Base-by-base conservation (phyloP, 2,888 invertebrate genomes). In the Agrochola macilenta region DNA sequence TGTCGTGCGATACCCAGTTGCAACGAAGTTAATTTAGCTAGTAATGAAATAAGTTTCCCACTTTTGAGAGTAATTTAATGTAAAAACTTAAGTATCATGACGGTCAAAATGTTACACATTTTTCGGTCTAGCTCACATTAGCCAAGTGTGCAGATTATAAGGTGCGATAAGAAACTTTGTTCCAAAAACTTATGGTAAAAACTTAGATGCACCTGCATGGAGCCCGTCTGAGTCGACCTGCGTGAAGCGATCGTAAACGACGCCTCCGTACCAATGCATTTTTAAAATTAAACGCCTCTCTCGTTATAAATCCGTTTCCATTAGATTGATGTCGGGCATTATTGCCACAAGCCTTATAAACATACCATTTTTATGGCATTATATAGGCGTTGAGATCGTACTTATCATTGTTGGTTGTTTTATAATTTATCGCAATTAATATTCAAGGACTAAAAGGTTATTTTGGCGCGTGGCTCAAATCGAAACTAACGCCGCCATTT, bases 241-340 rank as follows among this genome's bases (percentile, higher is more conserved):
- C 74, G 78, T 66, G 78, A 76, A 87, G 49, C 76, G 81, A 76
- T 84, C 75, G 82, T 64, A 87, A 87, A 83, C 82, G 85, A 84
- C 70, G 83, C 80, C 84, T 89, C 76, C 68, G 72, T 58, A 76
- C 78, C 82, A 78, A 87, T 88, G 88, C 88, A 89, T 89, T 89
- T 88, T 89, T 87, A 81, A 87, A 87, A 87, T 89, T 88, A 89
- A 87, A 81, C 87, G 78, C 74, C 75, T 68, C 68, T 78, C 82
- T 81, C 81, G 83, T 87, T 81, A 83, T 87, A 87, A 87, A 87
- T 87, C 87, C 77, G 83, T 81, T 85, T 76, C 72, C 72, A 85
- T 85, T 84, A 87, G 88, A 87, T 87, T 83, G 88, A 88, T 88
- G 87, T 61, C 76, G 60, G 73, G 61, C 82, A 84, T 87, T 87